These are phyloP conservation scores for Plutella xylostella DNA, from an alignment of 2,888 invertebrate species.

Conservation along the genomic window DNA sequence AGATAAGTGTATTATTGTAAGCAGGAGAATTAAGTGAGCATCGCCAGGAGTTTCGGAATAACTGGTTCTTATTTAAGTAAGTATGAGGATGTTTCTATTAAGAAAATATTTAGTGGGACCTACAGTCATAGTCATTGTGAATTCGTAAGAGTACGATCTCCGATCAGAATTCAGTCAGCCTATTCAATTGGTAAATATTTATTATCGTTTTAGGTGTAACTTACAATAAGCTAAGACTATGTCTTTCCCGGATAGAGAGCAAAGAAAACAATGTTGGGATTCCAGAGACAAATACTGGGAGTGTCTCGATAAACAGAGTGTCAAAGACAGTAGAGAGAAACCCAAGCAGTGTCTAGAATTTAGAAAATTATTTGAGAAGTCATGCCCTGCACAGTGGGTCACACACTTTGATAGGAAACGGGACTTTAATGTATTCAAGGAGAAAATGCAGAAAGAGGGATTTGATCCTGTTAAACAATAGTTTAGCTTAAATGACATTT, in stretches of 20 bases:
- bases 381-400: constrained; percentile 89
- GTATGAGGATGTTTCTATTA: too few relatives aligned
- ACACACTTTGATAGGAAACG: constrained; percentile 94
- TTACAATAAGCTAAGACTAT: constrained; percentile 52
- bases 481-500: constrained; percentile 27
- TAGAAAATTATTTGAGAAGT: constrained; percentile 79
- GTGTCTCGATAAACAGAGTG: constrained; percentile 80
- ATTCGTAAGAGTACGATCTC: too few relatives aligned
- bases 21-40: too few relatives aligned
- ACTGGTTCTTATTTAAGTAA: too few relatives aligned
- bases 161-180: too few relatives aligned
- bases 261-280: constrained; percentile 86
- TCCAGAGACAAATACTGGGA: constrained; percentile 90
- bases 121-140: too few relatives aligned
- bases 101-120: too few relatives aligned
- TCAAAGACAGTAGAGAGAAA: constrained; percentile 67
- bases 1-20: too few relatives aligned
- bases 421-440: constrained; percentile 88
- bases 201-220: constrained; percentile 46
- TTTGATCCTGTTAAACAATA: constrained; percentile 79
- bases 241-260: constrained; percentile 86
- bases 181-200: too few relatives aligned
- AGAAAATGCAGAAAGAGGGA: constrained; percentile 85
- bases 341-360: constrained; percentile 74
- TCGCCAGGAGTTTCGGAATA: too few relatives aligned